Base-by-base conservation (phyloP, 1,140 invertebrate genomes). In the Cyphomyrmex costatus region DNA sequence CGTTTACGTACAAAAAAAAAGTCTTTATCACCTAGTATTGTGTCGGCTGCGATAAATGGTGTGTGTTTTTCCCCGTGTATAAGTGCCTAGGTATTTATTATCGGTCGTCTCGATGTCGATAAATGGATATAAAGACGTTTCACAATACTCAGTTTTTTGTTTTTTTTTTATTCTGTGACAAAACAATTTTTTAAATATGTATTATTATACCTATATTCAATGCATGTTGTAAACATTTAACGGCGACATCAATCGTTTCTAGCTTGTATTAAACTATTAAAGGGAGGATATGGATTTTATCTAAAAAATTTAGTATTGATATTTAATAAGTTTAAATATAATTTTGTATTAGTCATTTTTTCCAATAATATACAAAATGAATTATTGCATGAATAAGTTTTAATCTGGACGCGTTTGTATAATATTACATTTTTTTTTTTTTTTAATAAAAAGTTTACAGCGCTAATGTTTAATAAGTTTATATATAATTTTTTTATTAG, bases 11-110 rank as follows among this genome's bases (percentile, higher is more conserved):
- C 53, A 42, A 19, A 33, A n/a, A 33, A 49, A 51, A 24, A 65
- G 30, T 66, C 42, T 82, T 82, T 82, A 58, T 82, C 66, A 24
- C 21, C 16, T 56, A 56, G 30, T 36, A 58, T 60, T 58, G 36
- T 82, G 46, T 30, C 1, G 33, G 27, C 3, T 14, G 51, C 7
- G 51, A 58, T 80, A 80, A 71, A 58, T 36, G 51, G 27, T 36
- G n/a, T 14, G 24, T 14, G 12, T 73, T 73, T n/a, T 36, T 58
- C 27, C 1, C 2, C n/a, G 7, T 8, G 0, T 42, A 21, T 42
- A 24, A 16, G 3, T 30, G 68, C 66, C 7, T 73, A 71, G 10
- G 6, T 30, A 30, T 46, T 30, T 19, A 70, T 53, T 42, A 49
- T 42, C 36, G 10, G 36, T 2, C 8, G 19, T 2, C 27, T 16